Evolutionary conservation across 2,113 vertebrate genomes (phyloP).

Genomic region (Polypterus senegalus): DNA sequence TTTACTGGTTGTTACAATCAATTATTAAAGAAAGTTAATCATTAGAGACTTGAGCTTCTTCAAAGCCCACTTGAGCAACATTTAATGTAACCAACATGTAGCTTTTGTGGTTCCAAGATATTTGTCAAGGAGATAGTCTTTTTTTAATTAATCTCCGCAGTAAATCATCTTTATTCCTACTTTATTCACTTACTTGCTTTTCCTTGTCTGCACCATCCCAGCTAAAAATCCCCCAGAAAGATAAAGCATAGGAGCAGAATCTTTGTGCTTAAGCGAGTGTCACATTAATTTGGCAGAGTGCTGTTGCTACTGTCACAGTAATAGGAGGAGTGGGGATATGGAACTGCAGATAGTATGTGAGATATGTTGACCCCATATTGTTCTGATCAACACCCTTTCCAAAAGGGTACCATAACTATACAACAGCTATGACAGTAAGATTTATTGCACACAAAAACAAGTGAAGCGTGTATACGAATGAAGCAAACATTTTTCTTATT

Average conservation of each 20-base stretch:
- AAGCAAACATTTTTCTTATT: background rate
- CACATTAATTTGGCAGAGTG: background rate
- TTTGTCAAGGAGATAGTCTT: slow-evolving; percentile 20
- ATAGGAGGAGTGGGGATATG: background rate
- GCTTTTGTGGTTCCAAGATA: slow-evolving; percentile 41
- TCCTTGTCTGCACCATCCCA: slow-evolving; percentile 5
- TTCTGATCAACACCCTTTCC: background rate
- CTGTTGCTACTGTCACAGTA: background rate
- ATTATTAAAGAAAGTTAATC: slow-evolving; percentile 26
- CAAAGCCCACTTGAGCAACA: slow-evolving; percentile 27
- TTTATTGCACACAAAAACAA: background rate
- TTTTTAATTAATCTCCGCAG: slow-evolving; percentile 31
- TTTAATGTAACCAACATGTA: slow-evolving; percentile 42
- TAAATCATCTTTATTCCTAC: slow-evolving; percentile 31
- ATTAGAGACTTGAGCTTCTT: slow-evolving; percentile 33
- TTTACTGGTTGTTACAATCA: no score
- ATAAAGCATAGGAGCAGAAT: background rate
- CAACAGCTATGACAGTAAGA: background rate
- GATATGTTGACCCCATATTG: background rate
- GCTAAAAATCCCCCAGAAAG: slow-evolving; percentile 1
- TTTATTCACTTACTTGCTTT: slow-evolving; percentile 16
- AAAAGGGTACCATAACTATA: background rate
- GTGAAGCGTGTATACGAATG: background rate
- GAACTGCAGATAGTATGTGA: background rate
- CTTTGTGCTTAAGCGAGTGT: background rate